These are phyloP conservation scores for Caenorhabditis wallacei DNA, from an alignment of 2,888 invertebrate genomes.

Conservation along the genomic window DNA sequence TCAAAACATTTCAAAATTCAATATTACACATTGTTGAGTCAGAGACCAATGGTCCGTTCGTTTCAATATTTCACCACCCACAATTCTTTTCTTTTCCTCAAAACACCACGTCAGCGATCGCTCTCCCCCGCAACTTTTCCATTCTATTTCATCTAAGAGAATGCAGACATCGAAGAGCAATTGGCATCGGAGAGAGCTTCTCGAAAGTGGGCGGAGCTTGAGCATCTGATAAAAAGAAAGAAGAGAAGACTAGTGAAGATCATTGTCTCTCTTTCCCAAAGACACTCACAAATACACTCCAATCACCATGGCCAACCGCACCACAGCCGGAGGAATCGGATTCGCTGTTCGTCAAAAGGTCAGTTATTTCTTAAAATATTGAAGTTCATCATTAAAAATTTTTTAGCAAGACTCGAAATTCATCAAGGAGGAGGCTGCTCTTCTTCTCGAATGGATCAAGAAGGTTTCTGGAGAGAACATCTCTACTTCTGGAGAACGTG, in stretches of 20 bases:
- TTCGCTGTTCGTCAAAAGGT: constrained; percentile 81
- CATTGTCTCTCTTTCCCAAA: constrained; percentile 33
- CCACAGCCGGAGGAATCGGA: constrained; percentile 82
- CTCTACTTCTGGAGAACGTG: constrained; percentile 89
- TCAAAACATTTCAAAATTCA: constrained; percentile 20
- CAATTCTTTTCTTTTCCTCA: constrained; percentile 12
- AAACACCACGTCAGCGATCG: constrained; percentile 51
- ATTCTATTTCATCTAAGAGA: constrained; percentile 16
- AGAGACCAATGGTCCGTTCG: constrained; percentile 48
- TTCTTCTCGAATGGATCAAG: constrained; percentile 95
- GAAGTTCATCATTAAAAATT: background rate
- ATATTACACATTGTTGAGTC: constrained; percentile 36
- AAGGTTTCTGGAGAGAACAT: constrained; percentile 91
- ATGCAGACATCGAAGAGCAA: constrained; percentile 29
- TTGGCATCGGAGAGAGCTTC: constrained; percentile 39
- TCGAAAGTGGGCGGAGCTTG: constrained; percentile 55
- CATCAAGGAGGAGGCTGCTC: constrained; percentile 94
- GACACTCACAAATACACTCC: constrained; percentile 18
- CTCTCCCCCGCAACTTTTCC: constrained; percentile 38
- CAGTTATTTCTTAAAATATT: constrained; percentile 2
- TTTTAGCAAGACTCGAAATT: constrained; percentile 96
- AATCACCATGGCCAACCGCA: constrained; percentile 79
- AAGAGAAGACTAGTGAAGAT: constrained; percentile 9
- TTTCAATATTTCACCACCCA: constrained; percentile 19
- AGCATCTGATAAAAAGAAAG: constrained; percentile 60